Conservation (phyloP, 2,113 vertebrate species). For the Platanista minor region DNA sequence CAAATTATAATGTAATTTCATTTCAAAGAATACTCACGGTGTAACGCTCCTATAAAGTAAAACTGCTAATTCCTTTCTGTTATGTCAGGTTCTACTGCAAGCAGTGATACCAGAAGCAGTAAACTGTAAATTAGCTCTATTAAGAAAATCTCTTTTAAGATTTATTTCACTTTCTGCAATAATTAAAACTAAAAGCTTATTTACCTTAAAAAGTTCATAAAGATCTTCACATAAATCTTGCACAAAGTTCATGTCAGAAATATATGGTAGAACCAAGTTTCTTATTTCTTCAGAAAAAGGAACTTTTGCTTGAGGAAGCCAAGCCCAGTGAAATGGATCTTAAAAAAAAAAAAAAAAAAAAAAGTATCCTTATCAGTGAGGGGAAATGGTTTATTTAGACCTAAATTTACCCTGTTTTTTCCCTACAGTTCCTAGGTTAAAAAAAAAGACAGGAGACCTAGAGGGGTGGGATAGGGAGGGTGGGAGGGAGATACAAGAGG, state of each 20-base stretch:
- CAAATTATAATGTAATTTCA: background rate
- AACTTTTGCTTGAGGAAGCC: slow-evolving; percentile 96
- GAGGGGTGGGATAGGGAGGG: no score
- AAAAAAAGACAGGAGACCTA: background rate
- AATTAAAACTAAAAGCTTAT: background rate
- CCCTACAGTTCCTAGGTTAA: background rate
- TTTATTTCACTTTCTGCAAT: slow-evolving; percentile 2
- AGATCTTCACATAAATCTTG: slow-evolving; percentile 99
- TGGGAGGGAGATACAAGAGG: no score
- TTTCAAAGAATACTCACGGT: background rate
- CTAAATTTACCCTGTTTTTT: background rate
- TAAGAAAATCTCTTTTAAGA: background rate
- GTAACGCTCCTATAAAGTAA: background rate
- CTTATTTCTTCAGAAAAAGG: slow-evolving; percentile 95
- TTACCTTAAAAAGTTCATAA: slow-evolving; percentile 96
- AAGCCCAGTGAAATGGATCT: slow-evolving; percentile 99
- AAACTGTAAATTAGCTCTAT: background rate
- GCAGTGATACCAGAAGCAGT: background rate
- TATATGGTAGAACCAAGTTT: slow-evolving; percentile 90
- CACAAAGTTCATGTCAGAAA: slow-evolving; percentile 99
- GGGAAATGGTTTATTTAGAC: background rate
- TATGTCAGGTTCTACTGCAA: background rate
- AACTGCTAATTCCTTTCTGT: background rate
- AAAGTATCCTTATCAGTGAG: background rate
- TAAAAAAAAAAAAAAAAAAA: background rate